A percentile compares a stretch with the other conserved stretches of the same genome.
phyloP scores from a whole-genome alignment of 2,113 vertebrate species.

The Saguinus midas region DNA sequence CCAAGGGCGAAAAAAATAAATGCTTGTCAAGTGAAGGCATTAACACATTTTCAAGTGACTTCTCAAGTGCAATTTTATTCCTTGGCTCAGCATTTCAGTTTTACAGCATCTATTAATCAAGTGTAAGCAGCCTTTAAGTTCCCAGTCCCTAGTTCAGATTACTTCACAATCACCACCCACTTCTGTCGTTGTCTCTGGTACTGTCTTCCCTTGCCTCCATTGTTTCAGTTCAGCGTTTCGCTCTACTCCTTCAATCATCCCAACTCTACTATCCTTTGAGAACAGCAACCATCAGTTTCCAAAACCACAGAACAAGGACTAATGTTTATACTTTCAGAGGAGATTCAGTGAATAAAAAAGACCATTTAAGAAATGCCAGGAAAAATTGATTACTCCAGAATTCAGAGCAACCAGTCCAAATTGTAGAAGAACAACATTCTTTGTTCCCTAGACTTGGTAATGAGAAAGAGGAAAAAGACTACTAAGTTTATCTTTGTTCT shows the following conservation, averaged over 20 bases:
- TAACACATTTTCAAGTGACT: constrained; percentile 10
- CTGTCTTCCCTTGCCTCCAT: not conserved
- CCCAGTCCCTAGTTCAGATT: not conserved
- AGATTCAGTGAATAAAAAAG: constrained; percentile 51
- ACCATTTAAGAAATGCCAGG: constrained; percentile 55
- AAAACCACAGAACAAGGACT: not conserved
- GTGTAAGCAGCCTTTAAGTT: constrained; percentile 6
- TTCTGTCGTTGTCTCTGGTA: not conserved
- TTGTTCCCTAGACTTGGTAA: not conserved
- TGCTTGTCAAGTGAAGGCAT: not conserved
- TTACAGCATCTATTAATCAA: constrained; percentile 61
- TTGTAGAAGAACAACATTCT: not conserved
- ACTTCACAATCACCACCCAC: not conserved
- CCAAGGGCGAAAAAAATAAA: too few species aligned
- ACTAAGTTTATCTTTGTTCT: not conserved
- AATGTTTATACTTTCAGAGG: constrained; percentile 38
- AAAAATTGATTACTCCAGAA: constrained; percentile 35
- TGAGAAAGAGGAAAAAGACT: not conserved
- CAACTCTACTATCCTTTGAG: not conserved
- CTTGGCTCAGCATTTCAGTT: constrained; percentile 53
- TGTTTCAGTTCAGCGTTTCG: not conserved
- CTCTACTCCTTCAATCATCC: not conserved
- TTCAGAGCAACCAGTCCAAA: not conserved
- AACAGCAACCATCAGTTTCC: constrained; percentile 18
- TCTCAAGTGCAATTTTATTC: not conserved